Base-by-base conservation (phyloP, 2,888 invertebrate genomes). In the Helleia helle region DNA sequence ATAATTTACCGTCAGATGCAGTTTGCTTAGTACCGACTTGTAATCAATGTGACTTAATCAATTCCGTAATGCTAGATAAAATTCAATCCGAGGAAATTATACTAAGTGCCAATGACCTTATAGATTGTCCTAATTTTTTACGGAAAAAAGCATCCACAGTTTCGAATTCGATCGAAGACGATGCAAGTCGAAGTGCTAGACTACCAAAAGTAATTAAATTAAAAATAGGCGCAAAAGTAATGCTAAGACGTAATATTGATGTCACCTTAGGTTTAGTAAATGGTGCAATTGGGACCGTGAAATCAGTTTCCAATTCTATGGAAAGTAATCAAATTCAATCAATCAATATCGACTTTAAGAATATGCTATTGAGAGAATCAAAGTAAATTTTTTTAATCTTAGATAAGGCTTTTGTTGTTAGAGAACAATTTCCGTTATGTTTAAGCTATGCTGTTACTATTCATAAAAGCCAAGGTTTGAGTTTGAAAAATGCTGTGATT, bases 231-330 rank as follows among this genome's bases (percentile, higher is more conserved):
- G 18, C 7, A 18, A 36, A 36, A 11, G 8, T 18, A 36, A 36
- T 36, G 36, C 8, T 36, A n/a, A 6, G 36, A 36, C 36, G 36
- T 9, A 36, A 36, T 36, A 36, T 36, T 18, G 36, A 36, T 8
- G 25, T 36, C n/a, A n/a, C n/a, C n/a, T 25, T 36, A 8, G 36
- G 36, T 36, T 24, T 36, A 24, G 25, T 36, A 2, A 36, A 36
- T 24, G 36, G 36, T 1, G 12, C 36, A 24, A 25, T 36, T 9
- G 36, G 24, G 2, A 13, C 13, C 2, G 11, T 29, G 12, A 11
- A 29, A 7, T 12, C 11, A 29, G 8, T n/a, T n/a, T n/a, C n/a
- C n/a, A n/a, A n/a, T n/a, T n/a, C n/a, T n/a, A n/a, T n/a, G n/a
- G n/a, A n/a, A n/a, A n/a, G n/a, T n/a, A n/a, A n/a, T n/a, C n/a